Evolutionary conservation across 2,797 vertebrate species (phyloP), one percentile per base, ranked within the genome.

Genomic region (Cyprinella venusta): DNA sequence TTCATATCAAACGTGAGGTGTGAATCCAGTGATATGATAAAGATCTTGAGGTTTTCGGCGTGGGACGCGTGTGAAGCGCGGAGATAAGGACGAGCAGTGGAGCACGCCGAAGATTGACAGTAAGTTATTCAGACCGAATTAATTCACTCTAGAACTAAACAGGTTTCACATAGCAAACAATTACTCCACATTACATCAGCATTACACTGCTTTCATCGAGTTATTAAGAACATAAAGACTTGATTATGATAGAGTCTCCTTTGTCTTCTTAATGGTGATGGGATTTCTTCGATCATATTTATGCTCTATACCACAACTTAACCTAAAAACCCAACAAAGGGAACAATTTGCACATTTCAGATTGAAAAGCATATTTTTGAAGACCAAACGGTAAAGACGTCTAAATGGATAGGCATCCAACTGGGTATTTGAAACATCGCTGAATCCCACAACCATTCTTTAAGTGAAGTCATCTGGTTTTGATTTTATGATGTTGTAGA

Each of bases 41-140:
- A 64, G 69, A 81, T 74, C 79, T 13, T 9, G 19, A 74, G 59
- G 59, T 64, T 48, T 48, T 81, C 13, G 6, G 16, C 18, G 8
- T 0, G n/a, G 48, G 79, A 61, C 8, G 59, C 5, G 0, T 50
- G 26, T 64, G 69, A 81, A 52, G 8, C 1, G 70, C 19, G 40
- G 9, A 0, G 70, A 81, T 81, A 81, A 50, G 26, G 8, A 63
- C 8, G n/a, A 16, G 80, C 80, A 81, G 42, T 15, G n/a, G 38
- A 78, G 76, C 40, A 1, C 15, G 38, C 24, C 5, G 15, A 75
- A 50, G 45, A 81, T 6, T 71, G 52, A 72, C 54, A 72, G 54
- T 6, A 52, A 81, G 59, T 50, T 38, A 74, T 72, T 45, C 54
- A 18, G 8, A 24, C 18, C 26, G 1, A 59, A 59, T 64, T 10